Conservation (phyloP, 2,888 invertebrate genomes). For the Hecatera dysodea region DNA sequence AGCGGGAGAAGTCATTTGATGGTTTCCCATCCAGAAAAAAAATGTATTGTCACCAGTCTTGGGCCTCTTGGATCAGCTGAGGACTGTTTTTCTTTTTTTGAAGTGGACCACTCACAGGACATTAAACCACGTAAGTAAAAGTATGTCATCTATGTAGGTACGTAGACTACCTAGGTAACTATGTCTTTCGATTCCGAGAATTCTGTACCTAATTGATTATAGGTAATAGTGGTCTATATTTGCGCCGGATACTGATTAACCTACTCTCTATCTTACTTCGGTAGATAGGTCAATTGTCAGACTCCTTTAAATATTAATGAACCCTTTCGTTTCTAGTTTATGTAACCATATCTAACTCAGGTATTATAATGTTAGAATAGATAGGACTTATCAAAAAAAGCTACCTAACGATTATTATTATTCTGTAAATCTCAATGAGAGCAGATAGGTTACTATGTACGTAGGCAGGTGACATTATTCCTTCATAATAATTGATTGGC, state of each 20-base stretch:
- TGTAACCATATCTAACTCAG: neutral
- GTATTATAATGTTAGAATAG: too few species aligned
- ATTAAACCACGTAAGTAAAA: constrained; percentile 13
- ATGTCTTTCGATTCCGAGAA: constrained; percentile 2
- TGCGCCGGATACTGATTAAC: neutral
- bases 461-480: constrained; percentile 76
- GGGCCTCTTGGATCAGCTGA: neutral
- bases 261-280: neutral
- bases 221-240: neutral
- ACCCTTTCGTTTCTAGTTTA: neutral
- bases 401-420: constrained; percentile 4
- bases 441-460: constrained; percentile 47
- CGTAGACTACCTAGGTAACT: neutral
- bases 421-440: constrained; percentile 35
- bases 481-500: constrained; percentile 83
- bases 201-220: neutral
- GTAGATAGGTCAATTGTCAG: too few species aligned
- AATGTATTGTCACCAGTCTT: constrained; percentile 17
- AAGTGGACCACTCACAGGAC: too few species aligned
- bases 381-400: too few species aligned
- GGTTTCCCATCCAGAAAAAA: too few species aligned
- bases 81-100: too few species aligned
- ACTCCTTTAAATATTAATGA: neutral
- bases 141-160: constrained; percentile 6
- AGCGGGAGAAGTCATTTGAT: constrained; percentile 16